A percentile compares a stretch with the other conserved stretches of the same genome.
phyloP scores from a whole-genome alignment of 2,888 invertebrate species.

The Oligia latruncula region DNA sequence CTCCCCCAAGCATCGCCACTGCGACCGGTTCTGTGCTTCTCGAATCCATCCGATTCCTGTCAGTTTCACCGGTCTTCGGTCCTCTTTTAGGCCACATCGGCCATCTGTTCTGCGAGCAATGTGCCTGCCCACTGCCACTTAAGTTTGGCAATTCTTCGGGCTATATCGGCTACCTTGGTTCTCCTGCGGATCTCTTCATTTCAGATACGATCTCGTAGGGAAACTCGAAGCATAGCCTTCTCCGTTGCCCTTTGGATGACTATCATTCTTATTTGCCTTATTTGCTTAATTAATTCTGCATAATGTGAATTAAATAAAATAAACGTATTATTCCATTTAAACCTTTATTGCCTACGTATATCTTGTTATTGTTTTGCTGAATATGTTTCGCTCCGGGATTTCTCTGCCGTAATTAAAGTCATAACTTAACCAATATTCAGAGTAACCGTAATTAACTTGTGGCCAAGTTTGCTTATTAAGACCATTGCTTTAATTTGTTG shows the following conservation, averaged over 20 bases:
- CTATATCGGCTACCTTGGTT: background rate
- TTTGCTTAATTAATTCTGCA: constrained; percentile 20
- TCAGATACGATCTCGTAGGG: background rate
- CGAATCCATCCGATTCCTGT: background rate
- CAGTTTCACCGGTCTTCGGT: background rate
- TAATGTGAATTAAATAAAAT: background rate
- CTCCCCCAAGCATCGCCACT: background rate
- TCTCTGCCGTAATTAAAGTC: constrained; percentile 48
- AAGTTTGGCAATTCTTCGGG: background rate
- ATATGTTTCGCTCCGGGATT: constrained; percentile 34
- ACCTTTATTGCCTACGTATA: constrained; percentile 14
- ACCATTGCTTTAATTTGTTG: constrained; percentile 16
- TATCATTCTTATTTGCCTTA: background rate
- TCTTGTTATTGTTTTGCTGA: constrained; percentile 30
- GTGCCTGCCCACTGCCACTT: too few species aligned
- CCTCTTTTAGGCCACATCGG: background rate
- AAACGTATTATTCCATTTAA: constrained; percentile 8
- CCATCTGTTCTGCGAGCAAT: background rate
- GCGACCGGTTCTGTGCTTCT: background rate
- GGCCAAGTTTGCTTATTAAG: constrained; percentile 32
- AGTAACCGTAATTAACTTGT: constrained; percentile 41
- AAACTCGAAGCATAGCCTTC: background rate
- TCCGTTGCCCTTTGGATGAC: background rate
- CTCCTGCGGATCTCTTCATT: background rate
- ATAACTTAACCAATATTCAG: constrained; percentile 43